These are phyloP conservation scores for Eleginops maclovinus DNA, from an alignment of 2,113 vertebrate species.

Conservation along the genomic window DNA sequence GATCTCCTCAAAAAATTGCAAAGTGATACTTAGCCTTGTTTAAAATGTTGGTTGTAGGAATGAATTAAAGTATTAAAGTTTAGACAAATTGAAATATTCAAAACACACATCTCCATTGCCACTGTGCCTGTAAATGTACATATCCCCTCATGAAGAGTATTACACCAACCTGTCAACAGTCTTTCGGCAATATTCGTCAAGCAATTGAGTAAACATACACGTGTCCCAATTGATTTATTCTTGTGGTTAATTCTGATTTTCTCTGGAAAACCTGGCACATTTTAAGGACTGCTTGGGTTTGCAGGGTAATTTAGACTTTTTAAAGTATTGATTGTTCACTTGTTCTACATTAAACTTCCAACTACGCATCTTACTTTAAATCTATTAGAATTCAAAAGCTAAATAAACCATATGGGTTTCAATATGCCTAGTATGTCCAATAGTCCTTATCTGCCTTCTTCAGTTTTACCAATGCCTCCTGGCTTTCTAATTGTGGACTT, in stretches of 20 bases:
- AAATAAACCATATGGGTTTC: conserved; percentile 27
- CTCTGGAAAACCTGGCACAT: background rate
- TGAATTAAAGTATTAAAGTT: background rate
- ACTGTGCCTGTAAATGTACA: background rate
- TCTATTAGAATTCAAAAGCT: conserved; percentile 16
- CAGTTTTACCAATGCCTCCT: conserved; percentile 20
- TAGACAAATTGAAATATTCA: background rate
- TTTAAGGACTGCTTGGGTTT: no score
- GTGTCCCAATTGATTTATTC: background rate
- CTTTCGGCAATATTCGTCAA: background rate
- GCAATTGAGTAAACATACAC: background rate
- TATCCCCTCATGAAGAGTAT: background rate
- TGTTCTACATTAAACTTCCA: background rate
- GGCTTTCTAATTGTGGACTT: conserved; percentile 44
- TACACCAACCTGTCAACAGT: background rate
- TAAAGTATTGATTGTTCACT: background rate
- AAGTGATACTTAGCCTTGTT: background rate
- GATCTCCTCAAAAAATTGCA: background rate
- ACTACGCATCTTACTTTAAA: background rate
- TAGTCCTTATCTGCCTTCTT: conserved; percentile 33
- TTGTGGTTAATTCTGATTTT: background rate
- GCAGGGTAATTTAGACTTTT: background rate
- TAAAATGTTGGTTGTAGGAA: background rate
- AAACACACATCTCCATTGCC: background rate
- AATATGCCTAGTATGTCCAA: conserved; percentile 22